Percentiles rank a stretch among this genome's conserved stretches.
phyloP scores from a whole-genome alignment of 2,888 invertebrate species.

The Chromoteleia sp. region DNA sequence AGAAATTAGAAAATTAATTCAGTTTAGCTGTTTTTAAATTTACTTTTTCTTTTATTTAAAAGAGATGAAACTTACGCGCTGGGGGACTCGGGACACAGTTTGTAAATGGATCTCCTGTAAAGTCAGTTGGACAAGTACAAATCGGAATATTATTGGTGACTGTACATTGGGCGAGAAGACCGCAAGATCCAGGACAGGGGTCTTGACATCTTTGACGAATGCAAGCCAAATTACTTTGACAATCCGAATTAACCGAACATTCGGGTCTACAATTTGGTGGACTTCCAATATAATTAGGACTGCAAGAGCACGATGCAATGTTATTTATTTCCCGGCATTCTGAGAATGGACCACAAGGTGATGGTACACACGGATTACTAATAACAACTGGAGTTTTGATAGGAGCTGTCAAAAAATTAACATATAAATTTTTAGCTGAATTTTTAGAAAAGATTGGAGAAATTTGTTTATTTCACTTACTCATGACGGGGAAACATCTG shows the following conservation, averaged over 20 bases:
- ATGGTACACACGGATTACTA: constrained; percentile 88
- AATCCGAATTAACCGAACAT: constrained; percentile 86
- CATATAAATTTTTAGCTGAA: not conserved
- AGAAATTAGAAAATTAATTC: not conserved
- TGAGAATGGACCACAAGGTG: constrained; percentile 87
- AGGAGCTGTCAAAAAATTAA: constrained; percentile 38
- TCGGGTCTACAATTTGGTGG: constrained; percentile 85
- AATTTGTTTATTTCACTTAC: constrained; percentile 71
- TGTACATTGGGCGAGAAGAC: constrained; percentile 84
- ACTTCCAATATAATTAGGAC: constrained; percentile 82
- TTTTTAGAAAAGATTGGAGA: not conserved
- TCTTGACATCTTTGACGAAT: constrained; percentile 85
- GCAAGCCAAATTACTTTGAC: constrained; percentile 86
- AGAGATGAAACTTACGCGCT: constrained; percentile 47
- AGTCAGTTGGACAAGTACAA: constrained; percentile 85
- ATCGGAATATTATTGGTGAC: constrained; percentile 85
- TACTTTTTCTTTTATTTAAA: not conserved
- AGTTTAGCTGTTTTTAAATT: not conserved
- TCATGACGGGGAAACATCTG: constrained; percentile 85
- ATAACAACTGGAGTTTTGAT: constrained; percentile 77
- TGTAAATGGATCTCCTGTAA: constrained; percentile 85
- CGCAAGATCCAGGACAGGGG: constrained; percentile 85
- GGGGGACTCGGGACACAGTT: constrained; percentile 50
- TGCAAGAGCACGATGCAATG: constrained; percentile 85
- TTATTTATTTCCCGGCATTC: constrained; percentile 82